Evolutionary conservation across 2,113 vertebrate species (phyloP).

Genomic region (Mohoua ochrocephala): DNA sequence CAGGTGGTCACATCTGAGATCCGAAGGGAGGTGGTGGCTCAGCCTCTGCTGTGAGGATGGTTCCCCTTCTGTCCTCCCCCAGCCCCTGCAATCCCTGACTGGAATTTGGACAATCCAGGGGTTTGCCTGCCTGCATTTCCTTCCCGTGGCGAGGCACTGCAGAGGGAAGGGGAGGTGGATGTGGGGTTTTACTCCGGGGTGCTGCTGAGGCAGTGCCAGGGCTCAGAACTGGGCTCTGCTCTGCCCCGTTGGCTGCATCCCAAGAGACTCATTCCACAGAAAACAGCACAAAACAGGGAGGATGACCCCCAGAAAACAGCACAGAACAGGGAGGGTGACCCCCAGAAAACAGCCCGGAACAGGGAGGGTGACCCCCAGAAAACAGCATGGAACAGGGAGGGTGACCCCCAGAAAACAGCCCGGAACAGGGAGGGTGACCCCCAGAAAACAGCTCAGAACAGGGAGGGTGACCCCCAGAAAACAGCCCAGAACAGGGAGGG

Average conservation of each 20-base stretch:
- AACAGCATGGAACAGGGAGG: too few relatives aligned
- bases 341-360: too few relatives aligned
- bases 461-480: too few relatives aligned
- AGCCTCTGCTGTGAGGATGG: background rate
- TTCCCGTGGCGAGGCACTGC: rapidly evolving
- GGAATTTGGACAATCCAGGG: rapidly evolving
- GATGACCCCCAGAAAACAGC: too few relatives aligned
- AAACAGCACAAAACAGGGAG: background rate
- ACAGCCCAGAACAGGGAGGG: background rate
- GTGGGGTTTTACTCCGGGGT: rapidly evolving
- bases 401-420: too few relatives aligned
- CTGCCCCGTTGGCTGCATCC: background rate
- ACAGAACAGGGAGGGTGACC: background rate
- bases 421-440: background rate
- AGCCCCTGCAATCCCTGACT: background rate
- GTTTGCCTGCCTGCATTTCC: background rate
- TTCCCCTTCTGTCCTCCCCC: background rate
- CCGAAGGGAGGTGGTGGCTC: background rate
- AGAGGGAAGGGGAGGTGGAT: background rate
- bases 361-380: too few relatives aligned
- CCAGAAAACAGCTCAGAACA: too few relatives aligned
- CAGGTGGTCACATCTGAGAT: background rate
- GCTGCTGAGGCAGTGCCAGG: background rate
- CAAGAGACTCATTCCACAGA: rapidly evolving
- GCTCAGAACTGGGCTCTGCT: background rate